Evolutionary conservation across 2,888 invertebrate genomes (phyloP).

Genomic region (Pherbina coryleti): DNA sequence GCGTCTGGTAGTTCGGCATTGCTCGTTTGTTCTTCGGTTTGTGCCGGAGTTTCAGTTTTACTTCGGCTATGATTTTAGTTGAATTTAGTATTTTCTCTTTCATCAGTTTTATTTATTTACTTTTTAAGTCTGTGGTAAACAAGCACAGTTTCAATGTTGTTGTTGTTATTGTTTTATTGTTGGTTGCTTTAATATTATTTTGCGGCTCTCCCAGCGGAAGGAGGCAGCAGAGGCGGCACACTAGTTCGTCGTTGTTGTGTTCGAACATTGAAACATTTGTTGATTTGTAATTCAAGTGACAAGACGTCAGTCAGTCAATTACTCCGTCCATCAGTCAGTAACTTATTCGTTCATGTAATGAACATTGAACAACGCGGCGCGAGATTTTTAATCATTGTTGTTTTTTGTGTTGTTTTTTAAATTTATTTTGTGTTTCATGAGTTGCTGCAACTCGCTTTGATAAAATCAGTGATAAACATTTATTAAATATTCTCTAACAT

Average conservation of each 20-base stretch:
- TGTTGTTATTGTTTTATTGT: constrained; percentile 43
- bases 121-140: constrained; percentile 18
- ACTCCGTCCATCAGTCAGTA: constrained; percentile 29
- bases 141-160: constrained; percentile 4
- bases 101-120: constrained; percentile 15
- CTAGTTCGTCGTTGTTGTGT: constrained; percentile 13
- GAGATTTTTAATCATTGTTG: constrained; percentile 7
- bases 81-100: not conserved
- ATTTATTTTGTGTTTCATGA: not conserved
- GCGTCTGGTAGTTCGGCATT: not conserved
- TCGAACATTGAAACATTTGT: constrained; percentile 44
- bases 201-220: constrained; percentile 44
- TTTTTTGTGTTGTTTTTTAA: not conserved
- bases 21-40: not conserved
- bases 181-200: constrained; percentile 31
- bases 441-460: not conserved
- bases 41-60: not conserved
- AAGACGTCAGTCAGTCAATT: constrained; percentile 45
- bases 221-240: not conserved
- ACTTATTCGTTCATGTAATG: constrained; percentile 18
- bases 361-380: constrained; percentile 33
- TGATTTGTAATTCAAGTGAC: constrained; percentile 50
- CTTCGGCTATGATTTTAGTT: not conserved
- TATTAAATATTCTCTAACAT: constrained; percentile 11
- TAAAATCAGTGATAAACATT: constrained; percentile 19